These are phyloP conservation scores for Archivesica marissinica DNA, from an alignment of 1,140 invertebrate species.

Conservation along the genomic window DNA sequence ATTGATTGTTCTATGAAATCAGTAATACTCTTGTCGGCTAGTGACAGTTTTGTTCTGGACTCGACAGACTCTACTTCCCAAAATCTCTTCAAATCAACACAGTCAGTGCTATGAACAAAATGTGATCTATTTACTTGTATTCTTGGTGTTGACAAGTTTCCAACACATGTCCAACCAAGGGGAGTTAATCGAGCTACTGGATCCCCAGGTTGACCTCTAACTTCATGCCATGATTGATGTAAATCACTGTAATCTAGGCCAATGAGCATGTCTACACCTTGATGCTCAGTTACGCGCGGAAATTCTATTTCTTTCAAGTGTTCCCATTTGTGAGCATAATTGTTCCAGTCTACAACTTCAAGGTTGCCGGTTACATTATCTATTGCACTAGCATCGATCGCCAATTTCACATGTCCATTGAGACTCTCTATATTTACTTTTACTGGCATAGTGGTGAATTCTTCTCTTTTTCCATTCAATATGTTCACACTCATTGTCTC, in stretches of 20 bases:
- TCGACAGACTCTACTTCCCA: constrained; percentile 23
- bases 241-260: constrained; percentile 1
- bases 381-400: background rate
- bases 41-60: no score
- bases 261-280: constrained; percentile 5
- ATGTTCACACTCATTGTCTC: background rate
- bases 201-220: background rate
- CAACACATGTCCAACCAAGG: constrained; percentile 30
- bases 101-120: background rate
- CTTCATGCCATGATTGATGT: background rate
- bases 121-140: background rate
- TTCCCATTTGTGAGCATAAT: background rate
- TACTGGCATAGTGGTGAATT: background rate
- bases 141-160: background rate
- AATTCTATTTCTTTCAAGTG: constrained; percentile 33
- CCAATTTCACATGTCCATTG: background rate
- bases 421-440: background rate
- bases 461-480: constrained; percentile 5
- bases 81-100: background rate
- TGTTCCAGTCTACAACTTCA: constrained; percentile 3
- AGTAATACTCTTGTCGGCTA: background rate
- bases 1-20: background rate
- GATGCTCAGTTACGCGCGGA: background rate
- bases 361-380: constrained; percentile 4
- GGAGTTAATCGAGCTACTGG: constrained; percentile 3